Conservation (phyloP, 1,140 invertebrate species). For the Catajapyx aquilonaris region DNA sequence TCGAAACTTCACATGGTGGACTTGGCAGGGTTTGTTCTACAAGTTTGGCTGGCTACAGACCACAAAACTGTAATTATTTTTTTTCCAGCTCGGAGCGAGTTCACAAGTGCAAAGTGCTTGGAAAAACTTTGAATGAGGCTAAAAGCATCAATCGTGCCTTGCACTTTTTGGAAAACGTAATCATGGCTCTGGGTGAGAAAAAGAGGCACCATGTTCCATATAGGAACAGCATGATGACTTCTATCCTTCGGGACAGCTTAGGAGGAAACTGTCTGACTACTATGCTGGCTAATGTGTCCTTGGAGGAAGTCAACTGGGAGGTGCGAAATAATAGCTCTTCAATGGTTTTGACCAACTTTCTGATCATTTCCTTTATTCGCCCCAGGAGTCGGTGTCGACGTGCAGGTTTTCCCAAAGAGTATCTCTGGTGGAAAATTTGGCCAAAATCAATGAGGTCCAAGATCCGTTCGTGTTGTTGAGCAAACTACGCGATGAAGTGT, state of each 20-base stretch:
- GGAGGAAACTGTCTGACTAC: slow-evolving; percentile 41
- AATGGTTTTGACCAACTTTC: no score
- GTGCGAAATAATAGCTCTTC: slow-evolving; percentile 11
- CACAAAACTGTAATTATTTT: background rate
- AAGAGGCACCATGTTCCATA: slow-evolving; percentile 36
- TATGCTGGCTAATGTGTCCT: slow-evolving; percentile 39
- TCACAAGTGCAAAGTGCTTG: slow-evolving; percentile 23
- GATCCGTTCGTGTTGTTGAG: no score
- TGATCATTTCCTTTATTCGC: no score
- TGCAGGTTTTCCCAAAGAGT: no score
- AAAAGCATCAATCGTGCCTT: slow-evolving; percentile 42
- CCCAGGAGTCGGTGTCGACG: no score
- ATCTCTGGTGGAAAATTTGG: no score
- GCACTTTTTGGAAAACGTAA: slow-evolving; percentile 44
- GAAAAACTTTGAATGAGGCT: slow-evolving; percentile 32
- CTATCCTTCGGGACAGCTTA: slow-evolving; percentile 36
- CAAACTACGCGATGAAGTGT: no score
- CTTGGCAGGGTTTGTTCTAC: slow-evolving; percentile 33
- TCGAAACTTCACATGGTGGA: slow-evolving; percentile 42
- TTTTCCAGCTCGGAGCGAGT: slow-evolving; percentile 24
- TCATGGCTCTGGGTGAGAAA: slow-evolving; percentile 35
- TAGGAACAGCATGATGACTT: slow-evolving; percentile 39
- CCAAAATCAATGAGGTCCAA: no score
- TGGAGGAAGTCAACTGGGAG: slow-evolving; percentile 28
- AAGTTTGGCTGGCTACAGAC: background rate